phyloP scores from a whole-genome alignment of 1,140 invertebrate species.

The Drosophila virilis region DNA sequence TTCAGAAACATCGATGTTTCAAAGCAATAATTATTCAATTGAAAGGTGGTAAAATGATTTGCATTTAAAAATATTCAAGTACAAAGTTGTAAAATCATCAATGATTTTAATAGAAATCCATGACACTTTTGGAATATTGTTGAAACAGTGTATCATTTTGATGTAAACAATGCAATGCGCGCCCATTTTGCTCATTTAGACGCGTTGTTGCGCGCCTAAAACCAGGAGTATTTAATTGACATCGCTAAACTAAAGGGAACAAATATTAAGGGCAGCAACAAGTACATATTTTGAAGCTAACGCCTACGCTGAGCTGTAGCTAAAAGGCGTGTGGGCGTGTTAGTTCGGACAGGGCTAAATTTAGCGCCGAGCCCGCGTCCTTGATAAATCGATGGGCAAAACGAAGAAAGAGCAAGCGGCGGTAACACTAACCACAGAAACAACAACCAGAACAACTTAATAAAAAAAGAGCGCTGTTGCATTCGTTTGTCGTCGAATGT shows the following conservation, averaged over 20 bases:
- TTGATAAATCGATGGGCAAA: slow-evolving; percentile 79
- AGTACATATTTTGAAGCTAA: neutral
- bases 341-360: slow-evolving; percentile 35
- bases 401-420: slow-evolving; percentile 31
- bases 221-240: slow-evolving; percentile 7
- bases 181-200: slow-evolving; percentile 18
- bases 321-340: slow-evolving; percentile 43
- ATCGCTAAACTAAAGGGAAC: neutral
- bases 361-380: slow-evolving; percentile 60
- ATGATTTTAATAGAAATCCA: too few species aligned
- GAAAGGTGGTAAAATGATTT: too few species aligned
- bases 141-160: neutral
- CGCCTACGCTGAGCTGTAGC: slow-evolving; percentile 12
- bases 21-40: neutral
- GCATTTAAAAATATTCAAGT: neutral
- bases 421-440: slow-evolving; percentile 26
- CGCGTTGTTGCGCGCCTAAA: slow-evolving; percentile 8
- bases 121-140: neutral
- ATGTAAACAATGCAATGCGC: slow-evolving; percentile 7
- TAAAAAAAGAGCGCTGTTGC: slow-evolving; percentile 35
- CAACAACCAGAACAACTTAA: slow-evolving; percentile 21
- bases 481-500: slow-evolving; percentile 31
- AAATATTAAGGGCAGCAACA: slow-evolving; percentile 6
- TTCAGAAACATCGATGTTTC: neutral
- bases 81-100: too few species aligned